A percentile compares a stretch with the other conserved stretches of the same genome.
Evolutionary conservation across 2,888 invertebrate species (phyloP).

Genomic region (Sclerodermus sp.): DNA sequence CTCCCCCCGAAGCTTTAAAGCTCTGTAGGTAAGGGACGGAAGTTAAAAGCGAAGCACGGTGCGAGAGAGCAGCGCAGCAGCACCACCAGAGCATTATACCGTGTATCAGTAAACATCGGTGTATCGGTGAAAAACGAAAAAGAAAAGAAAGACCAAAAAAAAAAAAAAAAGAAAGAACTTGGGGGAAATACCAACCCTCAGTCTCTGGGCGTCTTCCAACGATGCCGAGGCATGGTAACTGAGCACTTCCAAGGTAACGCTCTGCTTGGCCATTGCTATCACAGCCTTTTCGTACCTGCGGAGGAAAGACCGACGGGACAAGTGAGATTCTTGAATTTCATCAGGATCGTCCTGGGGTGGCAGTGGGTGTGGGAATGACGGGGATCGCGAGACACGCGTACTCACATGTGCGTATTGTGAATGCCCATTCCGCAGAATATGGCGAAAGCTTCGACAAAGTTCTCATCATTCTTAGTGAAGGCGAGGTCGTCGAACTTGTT

Average conservation of each 20-base stretch:
- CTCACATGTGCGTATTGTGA: constrained; percentile 90
- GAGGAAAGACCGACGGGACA: background rate
- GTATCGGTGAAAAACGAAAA: background rate
- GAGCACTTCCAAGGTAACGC: constrained; percentile 89
- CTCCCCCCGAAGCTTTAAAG: no score
- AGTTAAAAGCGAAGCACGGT: no score
- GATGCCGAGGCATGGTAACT: constrained; percentile 95
- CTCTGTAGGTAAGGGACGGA: no score
- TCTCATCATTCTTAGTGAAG: constrained; percentile 94
- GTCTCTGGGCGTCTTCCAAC: constrained; percentile 82
- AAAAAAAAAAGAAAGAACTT: no score
- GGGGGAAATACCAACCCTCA: constrained; percentile 84
- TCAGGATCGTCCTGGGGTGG: no score
- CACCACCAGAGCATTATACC: no score
- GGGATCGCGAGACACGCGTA: constrained; percentile 12
- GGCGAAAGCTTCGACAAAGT: constrained; percentile 95
- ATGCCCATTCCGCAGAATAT: constrained; percentile 98
- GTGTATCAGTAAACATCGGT: no score
- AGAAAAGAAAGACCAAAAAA: background rate
- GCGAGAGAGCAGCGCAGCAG: no score
- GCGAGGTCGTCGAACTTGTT: constrained; percentile 90
- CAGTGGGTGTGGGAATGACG: no score
- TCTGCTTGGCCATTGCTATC: constrained; percentile 94
- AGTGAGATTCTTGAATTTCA: no score
- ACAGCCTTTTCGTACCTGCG: constrained; percentile 87